A percentile compares a stretch with the other conserved stretches of the same genome.
Evolutionary conservation across 1,140 invertebrate species (phyloP).

Genomic region (Drosophila elegans): DNA sequence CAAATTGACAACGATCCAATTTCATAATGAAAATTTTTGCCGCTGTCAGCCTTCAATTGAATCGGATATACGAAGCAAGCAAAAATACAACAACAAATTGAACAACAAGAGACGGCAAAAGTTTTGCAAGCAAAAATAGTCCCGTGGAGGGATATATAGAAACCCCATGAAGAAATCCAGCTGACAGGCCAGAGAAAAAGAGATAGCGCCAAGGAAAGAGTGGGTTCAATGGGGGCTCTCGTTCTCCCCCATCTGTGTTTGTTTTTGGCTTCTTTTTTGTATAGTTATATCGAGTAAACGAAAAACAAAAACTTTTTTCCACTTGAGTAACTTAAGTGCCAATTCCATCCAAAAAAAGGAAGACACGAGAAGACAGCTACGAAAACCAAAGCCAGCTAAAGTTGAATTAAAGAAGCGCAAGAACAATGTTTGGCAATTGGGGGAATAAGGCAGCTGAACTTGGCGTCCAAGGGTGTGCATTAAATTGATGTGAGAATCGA

Average conservation of each 20-base stretch:
- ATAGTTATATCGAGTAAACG: conserved; percentile 79
- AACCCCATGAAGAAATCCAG: conserved; percentile 77
- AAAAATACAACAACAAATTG: conserved; percentile 20
- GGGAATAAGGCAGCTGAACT: conserved; percentile 12
- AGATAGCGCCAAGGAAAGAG: conserved; percentile 6
- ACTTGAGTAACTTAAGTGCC: conserved; percentile 83
- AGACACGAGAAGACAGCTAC: conserved; percentile 35
- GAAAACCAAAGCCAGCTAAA: conserved; percentile 29
- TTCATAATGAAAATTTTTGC: conserved; percentile 81
- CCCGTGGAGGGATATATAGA: conserved; percentile 24
- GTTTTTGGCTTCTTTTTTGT: conserved; percentile 36
- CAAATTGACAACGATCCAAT: conserved; percentile 79
- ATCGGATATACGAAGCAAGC: conserved; percentile 62
- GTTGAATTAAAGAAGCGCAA: conserved; percentile 38
- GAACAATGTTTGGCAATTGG: conserved; percentile 43
- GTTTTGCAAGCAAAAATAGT: conserved; percentile 47
- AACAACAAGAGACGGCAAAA: conserved; percentile 38
- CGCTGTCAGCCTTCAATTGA: conserved; percentile 80
- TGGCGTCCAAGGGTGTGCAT: conserved; percentile 26
- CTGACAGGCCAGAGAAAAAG: conserved; percentile 58
- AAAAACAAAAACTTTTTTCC: conserved; percentile 84
- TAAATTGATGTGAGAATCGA: conserved; percentile 64
- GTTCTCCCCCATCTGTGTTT: conserved; percentile 48
- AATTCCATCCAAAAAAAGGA: conserved; percentile 62
- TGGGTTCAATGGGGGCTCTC: background rate